Base-by-base conservation (phyloP, 2,888 invertebrate species). In the Apamea epomidion region DNA sequence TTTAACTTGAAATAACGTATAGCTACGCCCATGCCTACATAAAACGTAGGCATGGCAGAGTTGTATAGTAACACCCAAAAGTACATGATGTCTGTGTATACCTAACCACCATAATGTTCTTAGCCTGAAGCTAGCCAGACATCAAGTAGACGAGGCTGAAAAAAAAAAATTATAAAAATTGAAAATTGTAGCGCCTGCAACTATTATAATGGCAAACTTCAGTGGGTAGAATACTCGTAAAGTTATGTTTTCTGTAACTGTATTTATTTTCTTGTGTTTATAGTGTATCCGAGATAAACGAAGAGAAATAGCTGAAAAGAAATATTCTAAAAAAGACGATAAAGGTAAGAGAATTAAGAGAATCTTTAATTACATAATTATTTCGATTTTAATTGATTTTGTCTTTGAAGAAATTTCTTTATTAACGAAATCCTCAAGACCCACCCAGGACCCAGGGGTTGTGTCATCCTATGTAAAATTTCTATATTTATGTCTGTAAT, bases 221-320 rank as follows among this genome's bases (percentile, higher is more conserved):
- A 6, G 5, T 25, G 1, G 18, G 37, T 21, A 3, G 8, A 60
- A 2, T 21, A n/a, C n/a, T n/a, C n/a, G n/a, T n/a, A 16, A 32
- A 51, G 0, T 12, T 16, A 3, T 29, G 2, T 81, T n/a, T 67
- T 6, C 29, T 58, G 6, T 71, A 37, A 18, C 29, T 45, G 3
- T 7, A 25, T 78, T 4, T 58, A 6, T 37, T 64, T 45, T 78
- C 16, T 76, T 62, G 45, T 79, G 2, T 37, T 75, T 64, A 32
- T 85, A 90, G 92, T 81, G 90, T 10, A 90, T 92, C 21, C 81
- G 84, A 64, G 70, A 84, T 14, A 91, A 92, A 81, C 88, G 91
- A 10, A 81, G 86, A 75, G 87, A 88, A 68, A 84, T 91, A 21
- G 82, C 87, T 64, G 83, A 86, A 45, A 85, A 86, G 32, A 80